These are phyloP conservation scores for Cirrhinus mrigala DNA, from an alignment of 2,797 vertebrate genomes.

Conservation along the genomic window DNA sequence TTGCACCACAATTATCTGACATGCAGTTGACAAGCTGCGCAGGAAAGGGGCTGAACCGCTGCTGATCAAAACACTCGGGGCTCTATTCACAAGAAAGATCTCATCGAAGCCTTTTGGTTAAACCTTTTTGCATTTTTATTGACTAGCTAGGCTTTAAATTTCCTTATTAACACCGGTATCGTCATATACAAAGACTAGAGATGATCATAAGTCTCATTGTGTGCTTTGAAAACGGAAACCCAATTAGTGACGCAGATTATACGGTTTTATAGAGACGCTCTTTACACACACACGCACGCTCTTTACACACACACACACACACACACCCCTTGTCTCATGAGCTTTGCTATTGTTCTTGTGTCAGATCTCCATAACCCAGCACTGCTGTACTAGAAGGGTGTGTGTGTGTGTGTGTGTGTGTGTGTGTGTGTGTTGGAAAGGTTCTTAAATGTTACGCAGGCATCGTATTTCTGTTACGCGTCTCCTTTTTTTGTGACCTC, in stretches of 20 bases:
- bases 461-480: conserved; percentile 2
- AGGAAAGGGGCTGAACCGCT: conserved; percentile 30
- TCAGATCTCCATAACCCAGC: conserved; percentile 1
- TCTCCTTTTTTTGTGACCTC: conserved; percentile 2
- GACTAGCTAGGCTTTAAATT: background rate
- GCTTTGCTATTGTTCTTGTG: conserved; percentile 37
- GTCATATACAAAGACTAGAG: background rate
- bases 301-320: too few relatives aligned
- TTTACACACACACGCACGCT: conserved; percentile 4
- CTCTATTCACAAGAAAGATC: conserved; percentile 2
- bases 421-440: conserved; percentile 7
- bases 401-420: too few relatives aligned
- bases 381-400: conserved; percentile 13
- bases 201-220: conserved; percentile 8
- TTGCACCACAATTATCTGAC: conserved; percentile 13
- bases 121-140: background rate
- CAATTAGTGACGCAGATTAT: background rate
- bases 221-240: background rate
- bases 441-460: conserved; percentile 8
- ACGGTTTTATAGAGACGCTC: background rate
- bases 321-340: conserved; percentile 30
- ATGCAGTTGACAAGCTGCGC: conserved; percentile 17
- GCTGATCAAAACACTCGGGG: background rate
- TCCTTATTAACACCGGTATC: background rate
- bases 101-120: background rate